Evolutionary conservation across 2,113 vertebrate species (phyloP).

Genomic region (Rhynchomys soricoides): DNA sequence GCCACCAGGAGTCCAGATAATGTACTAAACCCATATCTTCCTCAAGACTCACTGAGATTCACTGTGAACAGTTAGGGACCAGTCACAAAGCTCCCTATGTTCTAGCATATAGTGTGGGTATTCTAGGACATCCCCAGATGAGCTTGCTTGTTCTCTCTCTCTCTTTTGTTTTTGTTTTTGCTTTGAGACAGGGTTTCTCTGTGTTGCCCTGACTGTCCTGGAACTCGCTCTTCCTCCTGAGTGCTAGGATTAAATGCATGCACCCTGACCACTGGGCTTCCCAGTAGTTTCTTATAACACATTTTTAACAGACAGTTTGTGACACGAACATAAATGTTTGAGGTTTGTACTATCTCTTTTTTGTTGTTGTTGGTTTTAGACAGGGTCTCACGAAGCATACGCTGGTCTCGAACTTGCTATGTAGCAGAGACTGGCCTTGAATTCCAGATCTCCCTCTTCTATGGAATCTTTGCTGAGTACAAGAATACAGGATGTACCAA

Average conservation of each 20-base stretch:
- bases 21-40: background rate
- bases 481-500: background rate
- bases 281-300: background rate
- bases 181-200: background rate
- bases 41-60: background rate
- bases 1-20: background rate
- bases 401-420: background rate
- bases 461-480: background rate
- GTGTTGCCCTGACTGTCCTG: background rate
- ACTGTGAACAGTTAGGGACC: background rate
- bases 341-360: background rate
- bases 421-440: background rate
- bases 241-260: too few species aligned
- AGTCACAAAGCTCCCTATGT: background rate
- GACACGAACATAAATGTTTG: background rate
- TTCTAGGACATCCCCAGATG: background rate
- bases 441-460: background rate
- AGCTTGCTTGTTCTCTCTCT: too few species aligned
- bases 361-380: background rate
- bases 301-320: background rate
- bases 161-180: background rate
- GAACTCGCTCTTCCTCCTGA: background rate
- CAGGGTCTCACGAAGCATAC: background rate
- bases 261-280: too few species aligned
- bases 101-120: background rate